Base-by-base conservation (phyloP, 2,113 vertebrate species). In the Myotis davidii region DNA sequence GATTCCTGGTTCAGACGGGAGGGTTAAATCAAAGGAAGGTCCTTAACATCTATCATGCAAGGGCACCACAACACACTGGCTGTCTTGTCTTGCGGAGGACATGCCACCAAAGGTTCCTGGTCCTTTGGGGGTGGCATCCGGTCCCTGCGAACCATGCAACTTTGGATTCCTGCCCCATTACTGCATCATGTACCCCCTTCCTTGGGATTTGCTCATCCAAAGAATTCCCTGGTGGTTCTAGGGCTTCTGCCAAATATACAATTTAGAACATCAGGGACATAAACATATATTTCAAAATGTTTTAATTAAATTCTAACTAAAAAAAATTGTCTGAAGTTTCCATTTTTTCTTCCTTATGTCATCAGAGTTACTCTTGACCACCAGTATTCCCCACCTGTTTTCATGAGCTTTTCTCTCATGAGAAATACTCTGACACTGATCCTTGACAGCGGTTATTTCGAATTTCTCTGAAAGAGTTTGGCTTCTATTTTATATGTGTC, bases 401-500 rank as follows among this genome's bases (percentile, higher is more conserved):
- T 52, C 54, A 70, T 42, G 29, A 72, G 39, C 16, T 77, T 95
- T 90, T 59, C 65, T 76, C 1, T 93, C 29, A 42, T 48, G 67
- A 84, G 61, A 95, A 95, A 83, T 91, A 91, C 4, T 29, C 39
- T 74, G 54, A 88, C 5, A 59, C 10, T 61, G 37, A 72, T 78
- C 73, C 4, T 90, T 90, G 29, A 6, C 21, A 64, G 34, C 64
- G 48, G 88, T 39, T 48, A 61, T 94, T 90, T 78, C 17, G 48
- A 73, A 54, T 34, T 76, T 91, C 85, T 70, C 25, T 77, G 29
- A 59, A 81, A 70, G 29, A 77, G 45, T 92, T 83, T 52, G 65
- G 42, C 64, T 96, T 87, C 17, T 59, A 48, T 73, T 94, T 93
- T 56, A 27, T 74, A 87, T 25, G 11, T 83, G 21, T 61, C 54